phyloP scores from a whole-genome alignment of 2,888 invertebrate species.

The Lasioglossum malachurum region DNA sequence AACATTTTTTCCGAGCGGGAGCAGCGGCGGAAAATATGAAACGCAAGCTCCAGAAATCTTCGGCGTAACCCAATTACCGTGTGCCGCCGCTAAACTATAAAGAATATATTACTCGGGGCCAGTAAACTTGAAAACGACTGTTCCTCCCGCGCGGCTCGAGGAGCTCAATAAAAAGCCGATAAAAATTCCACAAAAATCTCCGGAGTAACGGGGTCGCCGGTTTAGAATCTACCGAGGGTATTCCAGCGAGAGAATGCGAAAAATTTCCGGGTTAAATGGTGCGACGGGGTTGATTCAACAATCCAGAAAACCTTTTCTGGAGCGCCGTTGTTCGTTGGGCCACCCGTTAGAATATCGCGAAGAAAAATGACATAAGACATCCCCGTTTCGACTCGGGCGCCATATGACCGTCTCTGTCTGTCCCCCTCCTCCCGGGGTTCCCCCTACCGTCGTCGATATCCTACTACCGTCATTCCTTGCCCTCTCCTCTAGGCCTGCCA shows the following conservation, averaged over 20 bases:
- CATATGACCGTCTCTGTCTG: slow-evolving; percentile 81
- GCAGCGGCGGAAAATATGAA: background rate
- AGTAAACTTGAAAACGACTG: slow-evolving; percentile 37
- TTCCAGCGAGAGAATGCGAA: background rate
- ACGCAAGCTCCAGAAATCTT: slow-evolving; percentile 11
- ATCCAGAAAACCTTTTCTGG: fast-evolving
- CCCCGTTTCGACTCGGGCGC: slow-evolving; percentile 80
- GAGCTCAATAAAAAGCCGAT: slow-evolving; percentile 25
- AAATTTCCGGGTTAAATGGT: background rate
- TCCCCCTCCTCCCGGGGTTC: slow-evolving; percentile 56
- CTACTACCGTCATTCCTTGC: slow-evolving; percentile 66
- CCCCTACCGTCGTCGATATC: slow-evolving; percentile 62
- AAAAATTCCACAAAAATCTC: slow-evolving; percentile 41
- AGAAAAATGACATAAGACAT: slow-evolving; percentile 81
- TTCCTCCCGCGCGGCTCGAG: background rate
- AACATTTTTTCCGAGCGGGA: background rate
- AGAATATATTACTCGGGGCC: slow-evolving; percentile 28
- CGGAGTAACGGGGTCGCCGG: slow-evolving; percentile 25
- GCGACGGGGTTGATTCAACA: background rate
- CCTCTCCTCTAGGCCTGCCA: slow-evolving; percentile 39
- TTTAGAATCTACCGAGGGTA: background rate
- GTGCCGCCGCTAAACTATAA: slow-evolving; percentile 31
- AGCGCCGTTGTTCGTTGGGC: background rate
- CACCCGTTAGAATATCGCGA: slow-evolving; percentile 74
- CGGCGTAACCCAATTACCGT: slow-evolving; percentile 29